phyloP scores from a whole-genome alignment of 2,888 invertebrate genomes.

The Elmis aenea region DNA sequence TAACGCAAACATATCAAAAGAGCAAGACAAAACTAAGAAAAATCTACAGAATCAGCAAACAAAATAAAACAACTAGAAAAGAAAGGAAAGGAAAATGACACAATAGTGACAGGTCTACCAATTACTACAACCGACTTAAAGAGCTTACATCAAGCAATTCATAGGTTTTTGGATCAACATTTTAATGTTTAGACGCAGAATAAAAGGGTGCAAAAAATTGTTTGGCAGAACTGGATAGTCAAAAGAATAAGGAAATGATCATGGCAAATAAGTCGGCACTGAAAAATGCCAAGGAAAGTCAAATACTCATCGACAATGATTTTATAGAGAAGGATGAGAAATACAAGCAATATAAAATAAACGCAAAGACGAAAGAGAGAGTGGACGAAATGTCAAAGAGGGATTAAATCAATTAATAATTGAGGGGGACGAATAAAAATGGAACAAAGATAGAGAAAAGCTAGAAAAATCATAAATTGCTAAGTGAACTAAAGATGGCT shows the following conservation, averaged over 20 bases:
- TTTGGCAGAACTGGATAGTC: slow-evolving; percentile 4
- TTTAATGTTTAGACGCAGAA: too few relatives aligned
- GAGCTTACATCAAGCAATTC: slow-evolving; percentile 2
- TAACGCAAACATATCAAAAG: slow-evolving; percentile 3
- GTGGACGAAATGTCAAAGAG: slow-evolving; percentile 2
- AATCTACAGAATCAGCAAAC: slow-evolving; percentile 1
- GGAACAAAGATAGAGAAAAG: too few relatives aligned
- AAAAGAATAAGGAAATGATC: too few relatives aligned
- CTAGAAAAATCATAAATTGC: too few relatives aligned
- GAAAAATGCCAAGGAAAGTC: too few relatives aligned
- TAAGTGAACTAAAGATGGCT: too few relatives aligned
- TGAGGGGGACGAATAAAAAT: too few relatives aligned
- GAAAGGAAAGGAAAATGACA: slow-evolving; percentile 3
- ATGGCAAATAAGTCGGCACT: too few relatives aligned
- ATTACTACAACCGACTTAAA: slow-evolving; percentile 2
- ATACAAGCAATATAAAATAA: not conserved
- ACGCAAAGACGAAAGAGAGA: slow-evolving; percentile 3
- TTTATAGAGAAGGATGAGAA: too few relatives aligned
- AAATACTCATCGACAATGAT: too few relatives aligned
- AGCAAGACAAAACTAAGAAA: too few relatives aligned
- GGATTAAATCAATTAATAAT: slow-evolving; percentile 1
- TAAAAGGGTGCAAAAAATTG: slow-evolving; percentile 3
- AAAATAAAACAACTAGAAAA: slow-evolving; percentile 6
- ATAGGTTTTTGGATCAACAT: slow-evolving; percentile 2
- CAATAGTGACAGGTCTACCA: too few relatives aligned